Evolutionary conservation across 2,888 invertebrate genomes (phyloP).

Genomic region (Athalia cordata): DNA sequence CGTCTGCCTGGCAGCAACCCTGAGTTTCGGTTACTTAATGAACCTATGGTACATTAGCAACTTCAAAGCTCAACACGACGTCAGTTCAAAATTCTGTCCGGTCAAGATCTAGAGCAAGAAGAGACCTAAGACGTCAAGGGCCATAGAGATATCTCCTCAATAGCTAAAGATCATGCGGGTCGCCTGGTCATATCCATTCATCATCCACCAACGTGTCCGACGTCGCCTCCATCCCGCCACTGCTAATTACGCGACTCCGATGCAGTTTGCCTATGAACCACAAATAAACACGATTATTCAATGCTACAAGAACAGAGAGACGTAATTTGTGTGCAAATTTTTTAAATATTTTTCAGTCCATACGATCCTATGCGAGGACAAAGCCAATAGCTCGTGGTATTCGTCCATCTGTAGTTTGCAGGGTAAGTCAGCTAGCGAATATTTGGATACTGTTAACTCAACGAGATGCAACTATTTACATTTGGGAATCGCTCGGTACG

Average conservation of each 20-base stretch:
- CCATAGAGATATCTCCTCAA: conserved; percentile 12
- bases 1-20: not conserved
- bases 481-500: conserved; percentile 54
- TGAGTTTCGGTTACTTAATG: not conserved
- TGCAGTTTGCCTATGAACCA: not conserved
- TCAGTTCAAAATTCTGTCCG: conserved; percentile 3
- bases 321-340: too few relatives aligned
- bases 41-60: not conserved
- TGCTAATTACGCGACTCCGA: not conserved
- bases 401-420: conserved; percentile 26
- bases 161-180: conserved; percentile 16
- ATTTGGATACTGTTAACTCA: conserved; percentile 66
- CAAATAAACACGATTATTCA: not conserved
- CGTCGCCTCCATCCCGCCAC: not conserved
- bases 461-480: conserved; percentile 66
- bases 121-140: conserved; percentile 23
- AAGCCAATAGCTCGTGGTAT: conserved; percentile 7
- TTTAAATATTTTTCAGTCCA: too few relatives aligned
- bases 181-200: conserved; percentile 9
- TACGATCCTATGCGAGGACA: not conserved
- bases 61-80: conserved; percentile 14
- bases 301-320: not conserved
- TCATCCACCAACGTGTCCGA: conserved; percentile 15
- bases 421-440: conserved; percentile 39
- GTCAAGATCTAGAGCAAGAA: conserved; percentile 5